Percentiles rank a stretch among this genome's conserved stretches.
Conservation (phyloP, 2,888 invertebrate species). For the Ichneumon xanthorius region DNA sequence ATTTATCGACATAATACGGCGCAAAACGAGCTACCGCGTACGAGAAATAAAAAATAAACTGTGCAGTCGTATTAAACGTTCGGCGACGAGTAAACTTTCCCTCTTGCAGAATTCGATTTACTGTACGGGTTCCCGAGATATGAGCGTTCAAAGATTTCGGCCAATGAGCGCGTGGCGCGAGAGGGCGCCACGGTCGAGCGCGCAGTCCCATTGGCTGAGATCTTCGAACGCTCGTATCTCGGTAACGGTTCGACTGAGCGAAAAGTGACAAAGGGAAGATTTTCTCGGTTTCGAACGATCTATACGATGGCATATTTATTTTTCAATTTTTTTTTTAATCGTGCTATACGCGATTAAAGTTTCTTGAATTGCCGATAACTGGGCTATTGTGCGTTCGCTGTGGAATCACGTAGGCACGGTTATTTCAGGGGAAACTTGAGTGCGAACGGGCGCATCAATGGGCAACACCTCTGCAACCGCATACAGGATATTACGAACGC, state of each 20-base stretch:
- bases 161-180: not conserved
- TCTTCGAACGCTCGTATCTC: not conserved
- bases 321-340: not conserved
- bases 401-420: constrained; percentile 25
- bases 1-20: not conserved
- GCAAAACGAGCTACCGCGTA: not conserved
- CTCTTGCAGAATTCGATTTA: not conserved
- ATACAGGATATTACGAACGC: constrained; percentile 66
- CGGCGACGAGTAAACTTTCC: constrained; percentile 1
- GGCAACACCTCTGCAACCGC: constrained; percentile 63
- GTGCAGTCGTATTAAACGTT: not conserved
- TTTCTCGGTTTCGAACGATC: not conserved
- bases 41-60: not conserved
- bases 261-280: constrained; percentile 10
- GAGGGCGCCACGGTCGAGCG: not conserved
- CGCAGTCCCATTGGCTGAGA: not conserved
- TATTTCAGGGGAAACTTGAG: constrained; percentile 28
- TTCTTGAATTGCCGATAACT: constrained; percentile 21
- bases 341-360: not conserved
- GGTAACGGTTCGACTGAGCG: not conserved
- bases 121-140: not conserved
- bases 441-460: constrained; percentile 60
- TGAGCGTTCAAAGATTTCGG: not conserved
- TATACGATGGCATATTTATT: not conserved
- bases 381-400: not conserved